Evolutionary conservation across 2,113 vertebrate species (phyloP).

Genomic region (Toxotes chatareus): DNA sequence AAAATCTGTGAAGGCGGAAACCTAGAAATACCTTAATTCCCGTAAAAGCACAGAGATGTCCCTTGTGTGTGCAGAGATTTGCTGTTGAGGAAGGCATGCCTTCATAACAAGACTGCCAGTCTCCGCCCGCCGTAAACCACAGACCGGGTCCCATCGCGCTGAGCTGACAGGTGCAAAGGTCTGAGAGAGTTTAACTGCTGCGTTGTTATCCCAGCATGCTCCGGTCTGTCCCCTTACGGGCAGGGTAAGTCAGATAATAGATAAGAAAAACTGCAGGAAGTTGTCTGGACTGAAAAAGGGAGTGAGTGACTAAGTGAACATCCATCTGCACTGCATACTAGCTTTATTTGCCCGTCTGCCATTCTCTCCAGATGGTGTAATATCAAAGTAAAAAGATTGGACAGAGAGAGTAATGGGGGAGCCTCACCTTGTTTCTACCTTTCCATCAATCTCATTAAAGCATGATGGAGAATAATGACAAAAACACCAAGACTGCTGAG

Average conservation of each 20-base stretch:
- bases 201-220: constrained; percentile 40
- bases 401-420: background rate
- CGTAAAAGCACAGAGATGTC: constrained; percentile 1
- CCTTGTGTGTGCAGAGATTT: constrained; percentile 47
- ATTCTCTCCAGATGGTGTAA: constrained; percentile 20
- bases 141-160: constrained; percentile 26
- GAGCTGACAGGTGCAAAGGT: constrained; percentile 48
- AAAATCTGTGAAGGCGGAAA: constrained; percentile 23
- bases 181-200: constrained; percentile 47
- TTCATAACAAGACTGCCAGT: constrained; percentile 39
- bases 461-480: constrained; percentile 33
- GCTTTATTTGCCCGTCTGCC: background rate
- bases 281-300: constrained; percentile 9
- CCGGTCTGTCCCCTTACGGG: background rate
- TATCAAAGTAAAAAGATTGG: constrained; percentile 11
- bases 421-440: constrained; percentile 25
- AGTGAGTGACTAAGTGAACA: background rate
- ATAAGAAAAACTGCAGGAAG: constrained; percentile 7
- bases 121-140: constrained; percentile 18
- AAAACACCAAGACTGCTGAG: constrained; percentile 5
- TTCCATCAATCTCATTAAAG: constrained; percentile 25
- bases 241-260: constrained; percentile 19
- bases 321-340: background rate
- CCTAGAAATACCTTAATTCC: background rate
- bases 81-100: constrained; percentile 23